Evolutionary conservation across 2,888 invertebrate genomes (phyloP).

Genomic region (Nymphalis polychloros): DNA sequence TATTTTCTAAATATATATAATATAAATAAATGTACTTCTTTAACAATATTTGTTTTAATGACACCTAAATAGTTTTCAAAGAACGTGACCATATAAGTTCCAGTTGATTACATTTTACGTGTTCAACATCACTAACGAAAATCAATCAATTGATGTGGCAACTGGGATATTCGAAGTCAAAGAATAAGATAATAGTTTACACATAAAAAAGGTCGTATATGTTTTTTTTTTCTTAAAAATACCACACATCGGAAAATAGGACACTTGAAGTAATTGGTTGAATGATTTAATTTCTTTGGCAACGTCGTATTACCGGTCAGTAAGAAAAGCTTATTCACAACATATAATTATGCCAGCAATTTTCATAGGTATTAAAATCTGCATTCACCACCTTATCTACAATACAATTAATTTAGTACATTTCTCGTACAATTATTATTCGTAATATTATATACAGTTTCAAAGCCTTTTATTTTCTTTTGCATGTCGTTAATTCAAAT

Average conservation of each 20-base stretch:
- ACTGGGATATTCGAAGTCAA: too few species aligned
- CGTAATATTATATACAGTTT: conserved; percentile 8
- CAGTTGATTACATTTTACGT: too few species aligned
- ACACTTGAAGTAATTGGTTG: too few species aligned
- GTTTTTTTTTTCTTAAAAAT: too few species aligned
- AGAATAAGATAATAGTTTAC: too few species aligned
- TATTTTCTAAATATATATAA: not conserved
- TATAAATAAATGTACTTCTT: not conserved
- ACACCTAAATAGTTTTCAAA: not conserved
- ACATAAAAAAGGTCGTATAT: too few species aligned
- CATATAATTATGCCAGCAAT: not conserved
- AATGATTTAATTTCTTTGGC: not conserved
- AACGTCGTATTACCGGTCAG: not conserved
- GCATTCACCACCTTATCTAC: not conserved
- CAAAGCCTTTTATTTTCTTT: conserved; percentile 4
- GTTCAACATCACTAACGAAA: too few species aligned
- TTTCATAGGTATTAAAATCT: not conserved
- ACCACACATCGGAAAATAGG: too few species aligned
- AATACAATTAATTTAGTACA: not conserved
- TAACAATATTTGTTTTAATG: not conserved
- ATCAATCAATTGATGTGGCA: too few species aligned
- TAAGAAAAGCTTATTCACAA: not conserved
- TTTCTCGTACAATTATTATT: conserved; percentile 5
- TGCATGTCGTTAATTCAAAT: not conserved
- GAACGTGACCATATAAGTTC: too few species aligned